Evolutionary conservation across 2,888 invertebrate species (phyloP), one percentile per base, ranked within the genome.

Genomic region (Cantharis rustica): DNA sequence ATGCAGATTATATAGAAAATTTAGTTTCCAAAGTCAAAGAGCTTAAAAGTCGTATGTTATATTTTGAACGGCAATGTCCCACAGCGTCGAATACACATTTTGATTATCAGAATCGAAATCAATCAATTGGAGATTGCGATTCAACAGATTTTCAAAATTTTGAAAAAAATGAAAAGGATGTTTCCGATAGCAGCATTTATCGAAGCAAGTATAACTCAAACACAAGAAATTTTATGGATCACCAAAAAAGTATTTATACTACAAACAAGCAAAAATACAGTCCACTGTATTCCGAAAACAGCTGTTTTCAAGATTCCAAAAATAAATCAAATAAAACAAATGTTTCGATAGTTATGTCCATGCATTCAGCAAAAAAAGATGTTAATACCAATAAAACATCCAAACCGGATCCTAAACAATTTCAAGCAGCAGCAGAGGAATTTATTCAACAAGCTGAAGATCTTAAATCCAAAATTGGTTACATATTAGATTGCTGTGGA

Each of bases 401-500:
- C 0, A 20, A 61, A 61, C 0, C 16, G 16, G 61, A 71, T 17
- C 66, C 76, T 2, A 77, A 71, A 16, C 16, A 71, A 31, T 77
- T 77, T 16, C 62, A 77, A 66, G 16, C 68, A 1, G 76, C 73
- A 15, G 74, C 76, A 2, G 70, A 77, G 47, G 76, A 74, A 15
- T 77, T 77, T 69, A 77, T 77, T 17, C 31, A 74, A 16, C 76
- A 77, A 71, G 74, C 76, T 0, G 76, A 77, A 73, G 76, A 77
- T 20, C 27, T 77, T 13, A 77, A 77, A 69, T 16, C 26, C 13
- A 77, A 77, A 62, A 77, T 77, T 63, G 26, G 26, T 69, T 71
- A 63, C 13, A 77, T 77, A 47, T 77, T 77, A 17, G 71, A 77
- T 26, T 68, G 63, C 16, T 68, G 71, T 62, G 62, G 62, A 16